These are phyloP conservation scores for Dermochelys coriacea DNA, from an alignment of 2,797 vertebrate species.

Conservation along the genomic window DNA sequence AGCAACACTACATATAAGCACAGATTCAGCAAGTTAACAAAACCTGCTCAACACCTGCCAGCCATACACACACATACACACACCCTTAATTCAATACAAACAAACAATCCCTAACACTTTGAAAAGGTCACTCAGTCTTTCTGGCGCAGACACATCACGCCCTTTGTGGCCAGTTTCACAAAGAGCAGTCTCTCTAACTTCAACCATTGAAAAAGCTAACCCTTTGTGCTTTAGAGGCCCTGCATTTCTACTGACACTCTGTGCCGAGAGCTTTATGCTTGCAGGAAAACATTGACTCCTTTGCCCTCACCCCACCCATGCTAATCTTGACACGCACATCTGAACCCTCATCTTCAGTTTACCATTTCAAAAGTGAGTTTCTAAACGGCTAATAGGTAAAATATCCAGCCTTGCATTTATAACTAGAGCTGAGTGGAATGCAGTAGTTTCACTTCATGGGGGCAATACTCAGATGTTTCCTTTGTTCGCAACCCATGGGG, in stretches of 20 bases:
- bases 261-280: conserved; percentile 20
- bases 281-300: conserved; percentile 5
- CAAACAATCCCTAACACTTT: conserved; percentile 43
- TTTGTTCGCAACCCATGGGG: accelerated
- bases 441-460: background rate
- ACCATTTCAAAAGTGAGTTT: conserved; percentile 40
- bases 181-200: conserved; percentile 59
- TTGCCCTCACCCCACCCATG: background rate
- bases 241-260: conserved; percentile 23
- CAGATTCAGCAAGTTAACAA: background rate
- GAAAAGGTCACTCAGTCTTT: conserved; percentile 72
- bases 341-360: conserved; percentile 11
- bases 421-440: background rate
- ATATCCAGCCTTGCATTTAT: background rate
- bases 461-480: background rate
- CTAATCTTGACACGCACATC: conserved; percentile 44
- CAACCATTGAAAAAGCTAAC: conserved; percentile 44
- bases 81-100: conserved; percentile 49
- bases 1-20: background rate
- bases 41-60: background rate
- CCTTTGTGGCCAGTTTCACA: conserved; percentile 65
- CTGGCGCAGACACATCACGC: conserved; percentile 37
- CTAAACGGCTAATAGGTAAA: background rate
- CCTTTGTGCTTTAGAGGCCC: conserved; percentile 53
- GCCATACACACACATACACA: background rate